Evolutionary conservation across 2,888 invertebrate genomes (phyloP), one percentile per base, ranked within the genome.

Genomic region (Pristionchus japonicus): DNA sequence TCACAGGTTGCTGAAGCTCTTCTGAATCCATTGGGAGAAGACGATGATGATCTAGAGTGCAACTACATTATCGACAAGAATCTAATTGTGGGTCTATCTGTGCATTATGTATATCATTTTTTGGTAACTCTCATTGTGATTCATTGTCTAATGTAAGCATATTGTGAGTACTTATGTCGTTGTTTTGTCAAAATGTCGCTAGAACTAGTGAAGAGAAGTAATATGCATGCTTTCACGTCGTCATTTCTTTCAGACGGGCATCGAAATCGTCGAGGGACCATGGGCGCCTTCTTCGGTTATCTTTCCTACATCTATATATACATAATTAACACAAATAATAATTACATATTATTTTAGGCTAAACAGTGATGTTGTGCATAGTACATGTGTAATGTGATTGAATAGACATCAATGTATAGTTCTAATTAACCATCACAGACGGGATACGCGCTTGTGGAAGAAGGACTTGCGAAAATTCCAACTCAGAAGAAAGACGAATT

Each of bases 31-130:
- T 84, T 93, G 27, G 93, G 93, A 70, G 91, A 92, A 49, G 92
- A 92, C 64, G 91, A 91, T 74, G 91, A 92, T 64, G 91, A 91
- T 90, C 85, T 92, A 31, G 91, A 92, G 74, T 92, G 92, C 89
- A 93, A 93, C 64, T 93, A 92, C 77, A 91, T 93, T 49, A 92
- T 93, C 83, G 93, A 93, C 90, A 93, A 93, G 89, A 93, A 93
- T 89, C 89, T 93, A 15, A 92, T 93, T 57, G 92, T 91, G 82
- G 90, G 57, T 57, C n/a, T 17, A 4, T 20, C 7, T 57, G 57
- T 57, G n/a, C n/a, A n/a, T n/a, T n/a, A n/a, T n/a, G n/a, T n/a
- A n/a, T n/a, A n/a, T n/a, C n/a, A n/a, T n/a, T n/a, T n/a, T n/a
- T n/a, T n/a, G n/a, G n/a, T n/a, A n/a, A n/a, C n/a, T n/a, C n/a